Base-by-base conservation (phyloP, 2,888 invertebrate species). In the Cremastobaeus sp. region DNA sequence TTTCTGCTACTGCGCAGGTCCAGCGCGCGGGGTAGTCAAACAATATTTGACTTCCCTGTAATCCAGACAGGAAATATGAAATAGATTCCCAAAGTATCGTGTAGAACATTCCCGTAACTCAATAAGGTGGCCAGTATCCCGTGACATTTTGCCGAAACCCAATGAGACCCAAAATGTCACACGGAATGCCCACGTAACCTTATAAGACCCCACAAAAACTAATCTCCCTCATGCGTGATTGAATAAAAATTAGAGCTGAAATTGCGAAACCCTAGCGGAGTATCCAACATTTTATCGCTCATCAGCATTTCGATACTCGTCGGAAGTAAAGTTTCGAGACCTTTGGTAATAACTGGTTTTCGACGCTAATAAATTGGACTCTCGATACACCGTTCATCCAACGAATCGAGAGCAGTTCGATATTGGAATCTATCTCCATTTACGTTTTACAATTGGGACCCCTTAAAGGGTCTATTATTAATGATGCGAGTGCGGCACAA, bases 391-490 rank as follows among this genome's bases (percentile, higher is more conserved):
- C 11, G 11, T 9, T 15, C 45, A 3, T n/a, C 48, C 32, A 11
- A 1, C 8, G 20, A 12, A 43, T 43, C 43, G 45, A 43, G 57
- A 57, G 57, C 35, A 34, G 45, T 45, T 57, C 30, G 14, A 60
- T 41, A 21, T 62, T 50, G 39, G 32, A 62, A 62, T 62, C 41
- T 50, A 62, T 62, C 30, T 41, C 50, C 41, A 41, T 48, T 48
- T 50, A 41, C 5, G 39, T 35, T 20, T 11, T 5, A 41, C 32
- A 50, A 48, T 62, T 62, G 41, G 50, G 32, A 37, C 47, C 37
- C 59, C 34, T 47, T 57, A 47, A 59, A 62, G 50, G 48, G 41
- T 48, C 41, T 39, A 50, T 62, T 62, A 62, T 62, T 62, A 62
- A 62, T 62, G 50, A 48, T 37, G 37, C 30, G 18, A 60, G 35